These are phyloP conservation scores for Phylloscopus trochilus DNA, from an alignment of 2,113 vertebrate species.

Conservation along the genomic window DNA sequence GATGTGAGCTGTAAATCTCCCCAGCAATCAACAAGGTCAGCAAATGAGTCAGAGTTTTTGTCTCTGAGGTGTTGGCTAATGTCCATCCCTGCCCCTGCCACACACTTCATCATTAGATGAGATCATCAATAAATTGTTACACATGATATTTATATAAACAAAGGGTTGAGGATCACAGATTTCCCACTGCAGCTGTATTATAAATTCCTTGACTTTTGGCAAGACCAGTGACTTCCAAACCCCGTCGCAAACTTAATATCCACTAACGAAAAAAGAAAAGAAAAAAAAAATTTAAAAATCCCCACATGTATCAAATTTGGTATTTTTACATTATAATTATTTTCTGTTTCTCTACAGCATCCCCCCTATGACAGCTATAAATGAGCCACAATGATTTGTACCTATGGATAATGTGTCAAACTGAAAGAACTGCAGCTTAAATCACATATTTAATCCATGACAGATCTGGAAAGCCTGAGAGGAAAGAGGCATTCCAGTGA, in stretches of 20 bases:
- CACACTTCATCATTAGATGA: background rate
- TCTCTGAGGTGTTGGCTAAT: background rate
- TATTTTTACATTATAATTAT: constrained; percentile 49
- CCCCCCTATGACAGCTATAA: background rate
- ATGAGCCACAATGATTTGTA: constrained; percentile 54
- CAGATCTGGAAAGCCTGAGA: constrained; percentile 30
- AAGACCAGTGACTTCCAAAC: background rate
- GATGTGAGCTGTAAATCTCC: background rate
- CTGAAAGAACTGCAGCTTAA: constrained; percentile 60
- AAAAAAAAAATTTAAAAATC: too few species aligned
- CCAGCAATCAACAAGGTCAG: background rate
- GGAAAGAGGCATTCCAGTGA: background rate
- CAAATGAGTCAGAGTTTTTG: background rate
- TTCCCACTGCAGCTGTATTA: background rate
- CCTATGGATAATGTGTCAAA: constrained; percentile 68
- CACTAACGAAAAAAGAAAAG: background rate
- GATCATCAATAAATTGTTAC: background rate
- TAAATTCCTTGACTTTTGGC: background rate
- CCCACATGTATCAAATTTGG: background rate
- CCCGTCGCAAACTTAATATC: background rate
- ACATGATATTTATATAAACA: background rate
- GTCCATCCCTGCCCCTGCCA: background rate
- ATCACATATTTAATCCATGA: constrained; percentile 2
- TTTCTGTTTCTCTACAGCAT: constrained; percentile 56
- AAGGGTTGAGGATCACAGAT: background rate